Base-by-base conservation (phyloP, 1,140 invertebrate species). In the Cyphomyrmex costatus region DNA sequence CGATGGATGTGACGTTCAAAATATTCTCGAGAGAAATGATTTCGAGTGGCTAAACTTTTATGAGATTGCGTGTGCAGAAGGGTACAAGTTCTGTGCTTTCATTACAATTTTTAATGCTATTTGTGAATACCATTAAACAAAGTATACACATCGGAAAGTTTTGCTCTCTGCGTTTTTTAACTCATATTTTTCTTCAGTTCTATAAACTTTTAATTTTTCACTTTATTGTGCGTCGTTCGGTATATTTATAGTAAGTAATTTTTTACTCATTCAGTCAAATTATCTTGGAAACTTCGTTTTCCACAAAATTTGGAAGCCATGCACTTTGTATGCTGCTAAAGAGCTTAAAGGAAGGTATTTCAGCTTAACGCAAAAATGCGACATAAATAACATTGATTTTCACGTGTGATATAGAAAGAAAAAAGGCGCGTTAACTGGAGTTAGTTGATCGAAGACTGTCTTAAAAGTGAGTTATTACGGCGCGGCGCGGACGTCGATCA, bases 401-500 rank as follows among this genome's bases (percentile, higher is more conserved):
- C 7, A n/a, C 33, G 6, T 60, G n/a, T 74, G 58, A 10, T 19
- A 46, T 7, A 24, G 12, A 60, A 36, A 73, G 19, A 6, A 12
- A 21, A 63, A 82, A 82, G 14, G 24, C 6, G 46, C 8, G 7
- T 60, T 60, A 60, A 83, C 36, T 74, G 42, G 14, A 74, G n/a
- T 74, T 19, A 58, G 19, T 83, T 49, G 71, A 83, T 83, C 68
- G 66, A 14, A 61, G 42, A 46, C 79, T 74, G 79, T 19, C 24
- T 83, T 73, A 49, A 82, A 63, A 83, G 36, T 73, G 79, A 83
- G 61, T 83, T 82, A 82, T 82, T 83, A 73, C 53, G 24, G 36
- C 8, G 21, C 56, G 21, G 36, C 10, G 21, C 51, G 53, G 30
- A 27, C n/a, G 24, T 82, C 68, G 36, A 49, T 60, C 79, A 83